These are phyloP conservation scores for Drosophila borealis DNA, from an alignment of 2,888 invertebrate species.

Conservation along the genomic window DNA sequence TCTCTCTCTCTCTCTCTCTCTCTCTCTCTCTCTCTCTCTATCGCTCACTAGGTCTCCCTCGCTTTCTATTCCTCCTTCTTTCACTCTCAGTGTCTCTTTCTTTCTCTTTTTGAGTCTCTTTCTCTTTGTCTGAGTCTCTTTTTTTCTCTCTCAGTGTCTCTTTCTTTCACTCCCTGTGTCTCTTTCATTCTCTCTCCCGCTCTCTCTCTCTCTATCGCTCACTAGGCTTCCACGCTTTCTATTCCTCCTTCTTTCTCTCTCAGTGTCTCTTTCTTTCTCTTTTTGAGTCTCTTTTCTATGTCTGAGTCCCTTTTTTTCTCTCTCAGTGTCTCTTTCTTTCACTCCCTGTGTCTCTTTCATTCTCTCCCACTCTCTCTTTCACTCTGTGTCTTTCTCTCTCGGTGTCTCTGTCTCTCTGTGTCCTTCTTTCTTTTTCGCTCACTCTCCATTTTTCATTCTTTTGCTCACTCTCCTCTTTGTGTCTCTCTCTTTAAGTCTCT, in stretches of 20 bases:
- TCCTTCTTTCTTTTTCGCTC: not conserved
- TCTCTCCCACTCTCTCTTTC: not conserved
- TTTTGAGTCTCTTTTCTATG: not conserved
- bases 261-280: not conserved
- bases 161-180: not conserved
- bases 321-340: not conserved
- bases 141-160: not conserved
- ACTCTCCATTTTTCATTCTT: not conserved
- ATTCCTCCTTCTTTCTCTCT: no score
- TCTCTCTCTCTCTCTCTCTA: no score
- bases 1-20: no score
- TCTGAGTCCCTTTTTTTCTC: not conserved
- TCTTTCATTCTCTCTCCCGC: no score
- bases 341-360: no score
- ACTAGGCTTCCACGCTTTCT: no score
- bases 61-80: no score
- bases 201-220: not conserved
- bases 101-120: not conserved
- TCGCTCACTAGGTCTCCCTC: no score
- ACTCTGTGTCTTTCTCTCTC: not conserved
- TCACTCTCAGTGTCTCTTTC: not conserved
- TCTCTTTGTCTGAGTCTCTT: not conserved
- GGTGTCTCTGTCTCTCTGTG: not conserved
- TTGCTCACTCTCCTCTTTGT: not conserved
- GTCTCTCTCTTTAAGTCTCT: not conserved